Evolutionary conservation across 2,113 vertebrate species (phyloP).

Genomic region (Axis porcinus): DNA sequence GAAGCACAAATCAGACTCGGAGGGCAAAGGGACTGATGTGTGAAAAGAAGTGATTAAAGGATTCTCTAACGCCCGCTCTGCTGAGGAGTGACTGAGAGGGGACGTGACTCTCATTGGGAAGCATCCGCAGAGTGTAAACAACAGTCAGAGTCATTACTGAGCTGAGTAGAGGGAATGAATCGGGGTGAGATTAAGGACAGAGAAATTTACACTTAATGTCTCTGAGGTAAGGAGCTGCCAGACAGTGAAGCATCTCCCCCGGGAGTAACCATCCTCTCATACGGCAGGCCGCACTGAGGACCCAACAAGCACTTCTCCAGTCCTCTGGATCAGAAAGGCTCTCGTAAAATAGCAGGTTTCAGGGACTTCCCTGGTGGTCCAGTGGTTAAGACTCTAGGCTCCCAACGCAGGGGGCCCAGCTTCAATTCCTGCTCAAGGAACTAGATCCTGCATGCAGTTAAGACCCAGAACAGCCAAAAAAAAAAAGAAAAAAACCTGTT

Average conservation of each 20-base stretch:
- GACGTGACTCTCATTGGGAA: neutral
- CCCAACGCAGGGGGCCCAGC: neutral
- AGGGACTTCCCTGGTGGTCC: neutral
- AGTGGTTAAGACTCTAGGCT: neutral
- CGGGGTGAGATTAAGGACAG: conserved; percentile 48
- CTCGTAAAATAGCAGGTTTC: neutral
- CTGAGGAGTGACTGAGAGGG: neutral
- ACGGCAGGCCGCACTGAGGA: neutral
- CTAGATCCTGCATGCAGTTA: neutral
- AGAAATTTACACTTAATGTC: conserved; percentile 14
- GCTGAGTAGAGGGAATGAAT: neutral
- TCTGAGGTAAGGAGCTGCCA: neutral
- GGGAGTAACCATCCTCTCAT: neutral
- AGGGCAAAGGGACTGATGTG: neutral
- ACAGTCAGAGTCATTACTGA: conserved; percentile 2
- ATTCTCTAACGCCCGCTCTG: neutral
- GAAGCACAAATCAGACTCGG: neutral
- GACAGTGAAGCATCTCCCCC: neutral
- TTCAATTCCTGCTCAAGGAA: neutral
- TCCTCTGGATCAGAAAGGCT: neutral
- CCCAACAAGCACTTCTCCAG: neutral
- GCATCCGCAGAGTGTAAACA: conserved; percentile 27
- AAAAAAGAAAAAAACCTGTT: neutral
- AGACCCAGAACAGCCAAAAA: neutral
- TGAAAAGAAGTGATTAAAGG: conserved; percentile 10